These are phyloP conservation scores for Temnothorax rugatulus DNA, from an alignment of 2,888 invertebrate species.

Conservation along the genomic window DNA sequence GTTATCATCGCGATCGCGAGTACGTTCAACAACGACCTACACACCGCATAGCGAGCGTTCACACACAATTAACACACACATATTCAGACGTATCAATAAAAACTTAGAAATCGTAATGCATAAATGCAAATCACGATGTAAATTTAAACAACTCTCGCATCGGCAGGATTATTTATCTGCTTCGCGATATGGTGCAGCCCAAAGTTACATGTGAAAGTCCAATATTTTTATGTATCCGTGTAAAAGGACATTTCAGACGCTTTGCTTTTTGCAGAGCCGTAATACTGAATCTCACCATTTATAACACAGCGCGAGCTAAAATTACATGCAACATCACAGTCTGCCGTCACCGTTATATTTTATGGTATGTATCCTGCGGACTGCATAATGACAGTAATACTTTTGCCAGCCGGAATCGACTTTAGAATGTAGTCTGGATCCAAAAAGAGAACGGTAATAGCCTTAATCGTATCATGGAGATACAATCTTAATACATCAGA, in stretches of 20 bases:
- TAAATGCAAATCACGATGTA: slow-evolving; percentile 14
- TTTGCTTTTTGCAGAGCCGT: neutral
- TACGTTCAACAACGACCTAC: neutral
- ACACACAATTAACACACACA: slow-evolving; percentile 3
- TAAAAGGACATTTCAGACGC: slow-evolving; percentile 7
- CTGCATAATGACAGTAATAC: slow-evolving; percentile 52
- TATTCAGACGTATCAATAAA: neutral
- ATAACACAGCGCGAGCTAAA: slow-evolving; percentile 33
- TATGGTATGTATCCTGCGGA: slow-evolving; percentile 46
- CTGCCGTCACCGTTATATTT: slow-evolving; percentile 39
- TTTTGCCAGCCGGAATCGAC: slow-evolving; percentile 52
- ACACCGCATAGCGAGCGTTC: neutral
- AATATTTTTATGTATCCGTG: slow-evolving; percentile 10
- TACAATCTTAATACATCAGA: slow-evolving; percentile 47
- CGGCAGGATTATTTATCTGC: neutral
- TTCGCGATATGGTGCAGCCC: neutral
- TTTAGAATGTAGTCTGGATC: slow-evolving; percentile 42
- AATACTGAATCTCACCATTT: slow-evolving; percentile 29
- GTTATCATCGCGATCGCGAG: neutral
- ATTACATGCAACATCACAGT: slow-evolving; percentile 42
- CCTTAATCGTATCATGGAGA: slow-evolving; percentile 60
- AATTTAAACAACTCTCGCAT: neutral
- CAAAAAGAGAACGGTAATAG: slow-evolving; percentile 50
- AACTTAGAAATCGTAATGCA: slow-evolving; percentile 29
- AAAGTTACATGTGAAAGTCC: slow-evolving; percentile 6